These are phyloP conservation scores for Cerastis leucographa DNA, from an alignment of 2,888 invertebrate genomes.

Conservation along the genomic window DNA sequence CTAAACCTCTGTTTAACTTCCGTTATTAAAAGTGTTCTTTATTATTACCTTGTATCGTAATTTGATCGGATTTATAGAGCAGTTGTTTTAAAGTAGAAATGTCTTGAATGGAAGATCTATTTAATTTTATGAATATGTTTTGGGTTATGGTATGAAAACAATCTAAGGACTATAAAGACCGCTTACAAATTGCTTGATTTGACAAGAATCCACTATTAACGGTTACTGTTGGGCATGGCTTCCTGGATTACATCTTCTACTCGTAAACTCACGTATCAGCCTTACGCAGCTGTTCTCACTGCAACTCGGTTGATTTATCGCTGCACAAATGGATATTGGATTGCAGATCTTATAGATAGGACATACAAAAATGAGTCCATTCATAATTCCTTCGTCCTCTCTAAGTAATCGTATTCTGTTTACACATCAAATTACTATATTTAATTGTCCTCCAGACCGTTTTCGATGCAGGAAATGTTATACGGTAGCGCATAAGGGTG, in stretches of 20 bases:
- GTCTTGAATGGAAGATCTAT: constrained; percentile 25
- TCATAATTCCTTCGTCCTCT: neutral
- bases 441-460: neutral
- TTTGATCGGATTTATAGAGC: constrained; percentile 32
- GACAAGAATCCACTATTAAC: neutral
- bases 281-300: neutral
- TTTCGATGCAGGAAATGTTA: neutral
- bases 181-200: constrained; percentile 4
- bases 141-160: constrained; percentile 26
- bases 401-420: neutral
- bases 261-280: neutral
- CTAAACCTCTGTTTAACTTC: constrained; percentile 52
- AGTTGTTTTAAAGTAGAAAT: constrained; percentile 17
- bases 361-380: neutral
- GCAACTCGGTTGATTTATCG: neutral
- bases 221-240: neutral
- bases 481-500: neutral
- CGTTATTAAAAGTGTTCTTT: constrained; percentile 62
- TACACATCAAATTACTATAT: constrained; percentile 8
- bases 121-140: constrained; percentile 40
- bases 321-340: neutral
- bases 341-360: neutral
- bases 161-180: constrained; percentile 22
- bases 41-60: constrained; percentile 43
- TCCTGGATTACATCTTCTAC: neutral